Base-by-base conservation (phyloP, 2,797 vertebrate genomes). In the Peromyscus aztecus region DNA sequence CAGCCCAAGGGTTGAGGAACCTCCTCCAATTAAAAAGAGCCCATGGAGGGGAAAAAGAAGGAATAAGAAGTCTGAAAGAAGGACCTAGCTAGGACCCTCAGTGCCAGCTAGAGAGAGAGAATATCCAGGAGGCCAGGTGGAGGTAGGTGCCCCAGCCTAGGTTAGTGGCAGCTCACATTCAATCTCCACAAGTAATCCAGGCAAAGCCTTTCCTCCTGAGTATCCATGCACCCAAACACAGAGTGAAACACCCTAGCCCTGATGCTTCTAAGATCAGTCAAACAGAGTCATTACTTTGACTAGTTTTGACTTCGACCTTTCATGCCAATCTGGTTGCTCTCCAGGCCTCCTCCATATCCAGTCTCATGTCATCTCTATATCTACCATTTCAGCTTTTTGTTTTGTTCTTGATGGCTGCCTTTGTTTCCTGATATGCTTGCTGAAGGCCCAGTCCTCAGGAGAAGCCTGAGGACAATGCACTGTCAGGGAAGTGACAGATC, bases 11-110 rank as follows among this genome's bases (percentile, higher is more conserved):
- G 31, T 16, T 80, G 65, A 96, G 91, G 86, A 95, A 86, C 17
- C 88, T 90, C 92, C 43, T 87, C 78, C 90, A 93, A 85, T 6
- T 94, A 97, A 92, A 87, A 40, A 21, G 80, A 86, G 49, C 27
- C 65, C 29, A 84, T 0, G 1, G 17, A 81, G 21, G 71, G 94
- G 76, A 75, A 90, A 93, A 34, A 63, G 27, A 71, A 59, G 24
- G 17, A 82, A 21, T 90, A 86, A 29, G 9, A 40, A 81, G 27
- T 55, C 80, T 19, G 10, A 52, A 69, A 81, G 37, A 27, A 31
- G 17, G 24, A 69, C 43, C 59, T 12, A 65, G 69, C 5, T 2
- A 49, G 63, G 82, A 80, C 29, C 16, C 55, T 71, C 55, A 75
- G 40, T 31, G 55, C 82, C 91, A 55, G 73, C 23, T 29, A n/a